Base-by-base conservation (phyloP, 1,140 invertebrate species). In the Bombus pascuorum region DNA sequence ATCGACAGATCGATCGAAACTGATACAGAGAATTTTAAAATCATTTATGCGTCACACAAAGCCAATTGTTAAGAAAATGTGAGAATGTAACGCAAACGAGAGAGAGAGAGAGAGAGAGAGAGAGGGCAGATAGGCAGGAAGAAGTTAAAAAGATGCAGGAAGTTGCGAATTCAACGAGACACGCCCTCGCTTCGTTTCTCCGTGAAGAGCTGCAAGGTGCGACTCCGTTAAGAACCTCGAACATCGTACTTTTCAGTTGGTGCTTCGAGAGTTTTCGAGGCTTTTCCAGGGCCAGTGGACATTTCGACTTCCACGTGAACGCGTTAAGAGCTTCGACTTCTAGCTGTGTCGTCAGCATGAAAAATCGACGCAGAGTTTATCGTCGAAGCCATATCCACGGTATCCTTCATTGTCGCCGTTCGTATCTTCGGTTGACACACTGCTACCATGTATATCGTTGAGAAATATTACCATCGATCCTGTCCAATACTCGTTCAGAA, bases 261-360 rank as follows among this genome's bases (percentile, higher is more conserved):
- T 42, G 74, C 81, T 84, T 37, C 32, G 62, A 90, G 81, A 89
- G 68, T 90, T 84, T 32, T 81, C 79, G 47, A 90, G 70, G 59
- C 85, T 84, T 71, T 34, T 37, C 77, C 22, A 39, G 57, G 65
- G 44, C 34, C 65, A 34, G 62, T 84, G 77, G 89, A 86, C 87
- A 82, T 86, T 90, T 76, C 89, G 83, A 86, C 77, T 80, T 88
- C 72, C 81, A 66, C 73, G 71, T 65, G 86, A 81, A 66, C 79
- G 79, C 86, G 82, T 86, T 90, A 90, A 90, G 82, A 88, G 80
- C 83, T 42, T 22, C 81, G 72, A 82, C 78, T 86, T 83, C 74
- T 72, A 66, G 44, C 53, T 70, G 74, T 83, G 75, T 90, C 75
- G 74, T 34, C 80, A 39, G 12, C 42, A 78, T 85, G 89, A 87